Evolutionary conservation across 2,113 vertebrate species (phyloP).

Genomic region (Phalacrocorax pelagicus): DNA sequence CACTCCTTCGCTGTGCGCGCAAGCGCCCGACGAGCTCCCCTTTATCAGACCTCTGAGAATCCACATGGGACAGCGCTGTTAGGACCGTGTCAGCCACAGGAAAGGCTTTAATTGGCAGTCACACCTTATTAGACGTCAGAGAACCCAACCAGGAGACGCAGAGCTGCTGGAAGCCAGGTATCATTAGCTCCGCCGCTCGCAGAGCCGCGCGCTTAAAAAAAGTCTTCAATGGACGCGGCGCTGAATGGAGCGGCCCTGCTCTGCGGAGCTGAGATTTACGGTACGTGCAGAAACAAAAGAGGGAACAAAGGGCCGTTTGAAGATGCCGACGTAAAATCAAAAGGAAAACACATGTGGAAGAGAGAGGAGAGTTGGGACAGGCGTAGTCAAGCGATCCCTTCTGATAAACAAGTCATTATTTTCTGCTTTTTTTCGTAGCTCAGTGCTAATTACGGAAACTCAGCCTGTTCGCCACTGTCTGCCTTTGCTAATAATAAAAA

Average conservation of each 20-base stretch:
- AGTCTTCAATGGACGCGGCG: background rate
- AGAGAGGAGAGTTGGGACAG: background rate
- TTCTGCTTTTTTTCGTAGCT: background rate
- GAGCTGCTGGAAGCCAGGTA: slow-evolving; percentile 57
- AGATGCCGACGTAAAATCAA: background rate
- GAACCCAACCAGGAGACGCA: slow-evolving; percentile 39
- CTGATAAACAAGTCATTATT: slow-evolving; percentile 25
- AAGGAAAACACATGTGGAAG: background rate
- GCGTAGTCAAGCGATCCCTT: background rate
- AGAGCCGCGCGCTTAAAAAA: background rate
- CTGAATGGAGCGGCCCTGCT: background rate
- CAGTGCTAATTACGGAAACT: slow-evolving; percentile 20
- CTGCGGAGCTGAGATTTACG: slow-evolving; percentile 9
- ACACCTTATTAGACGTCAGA: slow-evolving; percentile 50
- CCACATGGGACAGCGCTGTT: background rate
- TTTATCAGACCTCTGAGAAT: slow-evolving; percentile 48
- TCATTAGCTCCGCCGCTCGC: slow-evolving; percentile 48
- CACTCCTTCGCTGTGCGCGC: background rate
- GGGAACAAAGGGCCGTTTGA: slow-evolving; percentile 52
- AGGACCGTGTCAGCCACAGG: slow-evolving; percentile 47
- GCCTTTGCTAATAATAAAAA: background rate
- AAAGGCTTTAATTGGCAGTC: slow-evolving; percentile 61
- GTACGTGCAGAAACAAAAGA: slow-evolving; percentile 49
- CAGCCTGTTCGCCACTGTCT: slow-evolving; percentile 12
- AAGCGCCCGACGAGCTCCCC: background rate